phyloP scores from a whole-genome alignment of 2,113 vertebrate species.

The Solea solea region DNA sequence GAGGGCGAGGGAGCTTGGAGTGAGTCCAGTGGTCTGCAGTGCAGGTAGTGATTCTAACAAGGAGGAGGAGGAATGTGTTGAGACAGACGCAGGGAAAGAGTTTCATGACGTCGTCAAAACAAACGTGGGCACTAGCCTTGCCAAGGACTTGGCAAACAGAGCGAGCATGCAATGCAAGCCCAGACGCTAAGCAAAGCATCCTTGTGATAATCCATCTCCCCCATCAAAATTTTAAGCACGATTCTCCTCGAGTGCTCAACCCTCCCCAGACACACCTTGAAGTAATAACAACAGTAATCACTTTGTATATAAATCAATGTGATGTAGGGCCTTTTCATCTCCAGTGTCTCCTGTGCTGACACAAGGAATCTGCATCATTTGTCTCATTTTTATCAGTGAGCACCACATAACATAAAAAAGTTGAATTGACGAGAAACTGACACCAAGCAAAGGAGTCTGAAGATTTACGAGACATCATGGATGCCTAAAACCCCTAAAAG shows the following conservation, averaged over 20 bases:
- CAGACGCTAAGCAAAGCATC: conserved; percentile 53
- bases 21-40: conserved; percentile 21
- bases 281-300: conserved; percentile 53
- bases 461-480: background rate
- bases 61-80: conserved; percentile 45
- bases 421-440: conserved; percentile 21
- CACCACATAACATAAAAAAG: conserved; percentile 6
- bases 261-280: conserved; percentile 38
- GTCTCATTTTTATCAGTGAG: conserved; percentile 32
- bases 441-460: conserved; percentile 11
- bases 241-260: conserved; percentile 55
- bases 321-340: conserved; percentile 25
- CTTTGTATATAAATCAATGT: conserved; percentile 53
- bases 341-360: conserved; percentile 17
- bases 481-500: conserved; percentile 2
- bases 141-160: conserved; percentile 53
- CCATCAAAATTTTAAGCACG: conserved; percentile 19
- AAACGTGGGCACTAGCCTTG: conserved; percentile 61
- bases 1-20: conserved; percentile 20
- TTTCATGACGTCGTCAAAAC: conserved; percentile 67
- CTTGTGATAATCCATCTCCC: conserved; percentile 58
- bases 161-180: conserved; percentile 39
- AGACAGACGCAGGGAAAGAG: conserved; percentile 32
- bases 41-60: conserved; percentile 54
- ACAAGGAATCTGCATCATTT: conserved; percentile 35